These are phyloP conservation scores for Trachemys scripta DNA, from an alignment of 2,113 vertebrate genomes.

Conservation along the genomic window DNA sequence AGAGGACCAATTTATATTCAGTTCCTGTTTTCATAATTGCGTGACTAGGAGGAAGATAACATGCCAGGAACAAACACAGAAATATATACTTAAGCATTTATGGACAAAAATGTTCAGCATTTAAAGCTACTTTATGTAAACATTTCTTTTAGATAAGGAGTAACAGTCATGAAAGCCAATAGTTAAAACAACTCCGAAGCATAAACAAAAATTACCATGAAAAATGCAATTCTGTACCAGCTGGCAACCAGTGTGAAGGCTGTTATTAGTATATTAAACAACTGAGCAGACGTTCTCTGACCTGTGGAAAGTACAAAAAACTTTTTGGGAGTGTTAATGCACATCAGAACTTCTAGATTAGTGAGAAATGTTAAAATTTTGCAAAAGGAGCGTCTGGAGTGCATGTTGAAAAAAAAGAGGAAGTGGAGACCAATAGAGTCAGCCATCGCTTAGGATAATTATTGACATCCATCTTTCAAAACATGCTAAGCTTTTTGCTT, in stretches of 20 bases:
- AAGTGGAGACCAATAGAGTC: slow-evolving; percentile 48
- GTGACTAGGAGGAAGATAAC: neutral
- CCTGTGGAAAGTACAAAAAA: neutral
- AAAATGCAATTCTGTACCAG: neutral
- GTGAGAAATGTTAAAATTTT: slow-evolving; percentile 3
- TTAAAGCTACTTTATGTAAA: neutral
- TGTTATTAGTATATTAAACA: neutral
- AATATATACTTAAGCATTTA: neutral
- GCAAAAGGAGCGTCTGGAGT: neutral
- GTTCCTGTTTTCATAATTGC: neutral
- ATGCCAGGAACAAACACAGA: neutral
- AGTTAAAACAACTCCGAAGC: neutral
- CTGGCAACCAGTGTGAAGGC: neutral
- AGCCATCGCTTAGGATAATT: slow-evolving; percentile 67
- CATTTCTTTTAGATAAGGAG: neutral
- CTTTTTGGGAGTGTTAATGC: neutral
- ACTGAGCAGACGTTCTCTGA: neutral
- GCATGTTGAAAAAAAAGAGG: slow-evolving; percentile 35
- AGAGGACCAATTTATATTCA: neutral
- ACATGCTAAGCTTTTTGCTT: slow-evolving; percentile 24
- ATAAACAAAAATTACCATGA: neutral
- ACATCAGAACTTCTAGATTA: neutral
- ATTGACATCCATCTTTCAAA: slow-evolving; percentile 69
- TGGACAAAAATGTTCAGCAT: neutral
- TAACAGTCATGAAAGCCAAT: neutral